Evolutionary conservation across 2,888 invertebrate species (phyloP).

Genomic region (Eupelmus urozonus): DNA sequence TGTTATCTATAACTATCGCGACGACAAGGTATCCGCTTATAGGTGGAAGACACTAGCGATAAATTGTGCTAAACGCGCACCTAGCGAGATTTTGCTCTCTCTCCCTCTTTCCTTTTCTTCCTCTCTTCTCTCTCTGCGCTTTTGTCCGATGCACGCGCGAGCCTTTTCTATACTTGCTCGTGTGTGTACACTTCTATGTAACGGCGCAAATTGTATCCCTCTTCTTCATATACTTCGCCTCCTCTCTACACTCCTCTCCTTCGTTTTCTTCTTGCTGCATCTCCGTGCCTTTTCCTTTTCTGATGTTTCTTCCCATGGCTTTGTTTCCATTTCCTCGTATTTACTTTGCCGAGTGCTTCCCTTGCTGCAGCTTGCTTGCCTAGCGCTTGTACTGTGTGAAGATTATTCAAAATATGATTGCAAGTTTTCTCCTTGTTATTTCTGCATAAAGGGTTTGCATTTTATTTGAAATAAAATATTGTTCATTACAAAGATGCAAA

Average conservation of each 20-base stretch:
- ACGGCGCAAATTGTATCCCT: conserved; percentile 49
- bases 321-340: conserved; percentile 47
- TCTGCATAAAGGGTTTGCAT: too few relatives aligned
- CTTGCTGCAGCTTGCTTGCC: background rate
- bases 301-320: conserved; percentile 2
- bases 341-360: conserved; percentile 15
- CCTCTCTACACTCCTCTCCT: background rate
- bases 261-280: background rate
- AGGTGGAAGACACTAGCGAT: conserved; percentile 49
- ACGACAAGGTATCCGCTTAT: conserved; percentile 57
- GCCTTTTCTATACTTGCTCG: background rate
- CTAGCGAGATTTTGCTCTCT: conserved; percentile 24
- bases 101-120: background rate
- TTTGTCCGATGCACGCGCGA: conserved; percentile 22
- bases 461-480: too few relatives aligned
- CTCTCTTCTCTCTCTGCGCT: background rate
- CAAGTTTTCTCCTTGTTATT: too few relatives aligned
- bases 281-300: background rate
- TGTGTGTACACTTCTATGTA: conserved; percentile 34
- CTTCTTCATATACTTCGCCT: conserved; percentile 19
- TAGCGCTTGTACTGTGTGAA: background rate
- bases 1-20: conserved; percentile 58
- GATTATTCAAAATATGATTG: background rate
- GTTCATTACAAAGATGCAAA: too few relatives aligned
- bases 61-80: conserved; percentile 53